Evolutionary conservation across 2,888 invertebrate genomes (phyloP).

Genomic region (Chrysopilus asiliformis): DNA sequence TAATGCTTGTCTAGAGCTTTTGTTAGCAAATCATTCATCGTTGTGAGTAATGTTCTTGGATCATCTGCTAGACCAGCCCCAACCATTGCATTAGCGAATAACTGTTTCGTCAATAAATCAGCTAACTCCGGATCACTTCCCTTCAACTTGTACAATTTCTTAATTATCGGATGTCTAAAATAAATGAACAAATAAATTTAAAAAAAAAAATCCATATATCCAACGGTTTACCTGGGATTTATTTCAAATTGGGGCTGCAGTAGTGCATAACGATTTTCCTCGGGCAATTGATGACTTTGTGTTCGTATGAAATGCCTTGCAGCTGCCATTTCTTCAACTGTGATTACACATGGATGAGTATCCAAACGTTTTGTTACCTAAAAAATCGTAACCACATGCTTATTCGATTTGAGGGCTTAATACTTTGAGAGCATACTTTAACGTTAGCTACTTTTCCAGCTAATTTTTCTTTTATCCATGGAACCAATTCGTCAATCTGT

Average conservation of each 20-base stretch:
- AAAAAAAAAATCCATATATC: neutral
- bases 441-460: conserved; percentile 70
- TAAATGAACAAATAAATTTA: conserved; percentile 12
- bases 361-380: conserved; percentile 64
- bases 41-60: conserved; percentile 67
- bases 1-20: conserved; percentile 67
- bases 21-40: conserved; percentile 75
- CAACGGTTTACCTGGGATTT: conserved; percentile 62
- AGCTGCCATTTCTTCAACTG: conserved; percentile 93
- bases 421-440: conserved; percentile 36
- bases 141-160: conserved; percentile 66
- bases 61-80: conserved; percentile 89
- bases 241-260: conserved; percentile 88
- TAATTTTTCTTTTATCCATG: conserved; percentile 64
- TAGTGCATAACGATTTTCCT: conserved; percentile 73
- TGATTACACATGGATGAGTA: conserved; percentile 86
- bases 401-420: neutral
- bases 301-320: conserved; percentile 90
- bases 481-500: conserved; percentile 64
- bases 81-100: conserved; percentile 91
- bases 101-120: conserved; percentile 70
- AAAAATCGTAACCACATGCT: conserved; percentile 4
- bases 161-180: conserved; percentile 75
- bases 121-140: conserved; percentile 67
- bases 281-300: conserved; percentile 65